A percentile compares a stretch with the other conserved stretches of the same genome.
These are phyloP conservation scores for Tridacna gigas DNA, from an alignment of 2,888 invertebrate genomes.

Conservation along the genomic window DNA sequence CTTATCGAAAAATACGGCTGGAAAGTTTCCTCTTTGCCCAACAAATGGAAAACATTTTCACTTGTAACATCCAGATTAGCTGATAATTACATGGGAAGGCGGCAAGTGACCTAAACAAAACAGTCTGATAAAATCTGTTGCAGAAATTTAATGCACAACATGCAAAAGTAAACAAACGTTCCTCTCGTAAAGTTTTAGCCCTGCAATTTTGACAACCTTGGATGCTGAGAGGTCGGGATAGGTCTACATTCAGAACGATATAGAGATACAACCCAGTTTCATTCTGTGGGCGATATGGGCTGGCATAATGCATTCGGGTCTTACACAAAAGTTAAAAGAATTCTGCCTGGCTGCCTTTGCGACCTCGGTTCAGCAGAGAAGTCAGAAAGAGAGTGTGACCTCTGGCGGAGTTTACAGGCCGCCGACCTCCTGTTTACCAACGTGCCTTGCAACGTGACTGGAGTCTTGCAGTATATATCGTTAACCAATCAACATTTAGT, in stretches of 20 bases:
- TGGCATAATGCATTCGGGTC: neutral
- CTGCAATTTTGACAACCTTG: neutral
- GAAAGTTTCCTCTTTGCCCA: too few relatives aligned
- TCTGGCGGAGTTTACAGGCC: neutral
- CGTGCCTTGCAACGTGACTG: slow-evolving; percentile 53
- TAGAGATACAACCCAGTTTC: neutral
- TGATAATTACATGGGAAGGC: too few relatives aligned
- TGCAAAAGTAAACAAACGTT: neutral
- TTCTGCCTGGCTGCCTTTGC: neutral
- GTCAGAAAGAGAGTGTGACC: neutral
- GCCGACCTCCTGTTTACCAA: neutral
- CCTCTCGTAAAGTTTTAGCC: neutral
- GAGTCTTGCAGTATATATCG: neutral
- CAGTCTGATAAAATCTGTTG: neutral
- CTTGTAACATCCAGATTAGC: too few relatives aligned
- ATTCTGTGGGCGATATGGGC: neutral
- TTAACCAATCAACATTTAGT: slow-evolving; percentile 2
- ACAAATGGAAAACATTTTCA: too few relatives aligned
- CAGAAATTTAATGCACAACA: neutral
- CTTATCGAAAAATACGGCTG: too few relatives aligned
- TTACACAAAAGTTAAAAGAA: neutral
- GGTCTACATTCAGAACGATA: neutral
- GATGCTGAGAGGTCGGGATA: neutral
- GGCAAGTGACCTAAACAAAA: too few relatives aligned
- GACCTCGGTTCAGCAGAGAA: neutral